Evolutionary conservation across 2,113 vertebrate species (phyloP).

Genomic region (Nothobranchius kuhntae): DNA sequence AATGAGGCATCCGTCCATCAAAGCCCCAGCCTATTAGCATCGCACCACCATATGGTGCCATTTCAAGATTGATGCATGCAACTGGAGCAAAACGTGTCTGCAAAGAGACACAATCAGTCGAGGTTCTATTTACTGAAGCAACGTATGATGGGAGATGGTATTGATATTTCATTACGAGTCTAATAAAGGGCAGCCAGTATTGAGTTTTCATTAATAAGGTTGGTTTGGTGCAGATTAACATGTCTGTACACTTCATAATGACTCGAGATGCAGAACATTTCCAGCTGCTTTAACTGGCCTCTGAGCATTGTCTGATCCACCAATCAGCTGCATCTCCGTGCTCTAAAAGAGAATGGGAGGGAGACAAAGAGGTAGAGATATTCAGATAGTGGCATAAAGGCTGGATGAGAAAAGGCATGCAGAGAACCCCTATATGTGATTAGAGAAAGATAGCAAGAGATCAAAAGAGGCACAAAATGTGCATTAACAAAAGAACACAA

Average conservation of each 20-base stretch:
- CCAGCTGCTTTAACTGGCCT: slow-evolving; percentile 53
- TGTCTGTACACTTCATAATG: slow-evolving; percentile 62
- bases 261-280: slow-evolving; percentile 52
- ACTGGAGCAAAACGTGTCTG: slow-evolving; percentile 53
- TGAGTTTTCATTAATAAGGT: slow-evolving; percentile 75
- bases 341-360: slow-evolving; percentile 11
- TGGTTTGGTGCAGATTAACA: slow-evolving; percentile 69
- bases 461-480: slow-evolving; percentile 49
- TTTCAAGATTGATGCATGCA: slow-evolving; percentile 54
- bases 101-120: slow-evolving; percentile 41
- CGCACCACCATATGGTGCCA: slow-evolving; percentile 42
- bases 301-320: slow-evolving; percentile 45
- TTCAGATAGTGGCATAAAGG: slow-evolving; percentile 16
- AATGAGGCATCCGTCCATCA: slow-evolving; percentile 35
- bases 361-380: slow-evolving; percentile 31
- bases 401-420: slow-evolving; percentile 28
- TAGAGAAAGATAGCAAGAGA: slow-evolving; percentile 40
- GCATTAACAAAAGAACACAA: slow-evolving; percentile 46
- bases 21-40: slow-evolving; percentile 37
- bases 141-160: slow-evolving; percentile 63
- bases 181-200: slow-evolving; percentile 73
- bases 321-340: slow-evolving; percentile 47
- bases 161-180: slow-evolving; percentile 78
- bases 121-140: slow-evolving; percentile 64
- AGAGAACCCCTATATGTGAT: slow-evolving; percentile 38